These are phyloP conservation scores for Palloptera scutellata DNA, from an alignment of 2,888 invertebrate species.

Conservation along the genomic window DNA sequence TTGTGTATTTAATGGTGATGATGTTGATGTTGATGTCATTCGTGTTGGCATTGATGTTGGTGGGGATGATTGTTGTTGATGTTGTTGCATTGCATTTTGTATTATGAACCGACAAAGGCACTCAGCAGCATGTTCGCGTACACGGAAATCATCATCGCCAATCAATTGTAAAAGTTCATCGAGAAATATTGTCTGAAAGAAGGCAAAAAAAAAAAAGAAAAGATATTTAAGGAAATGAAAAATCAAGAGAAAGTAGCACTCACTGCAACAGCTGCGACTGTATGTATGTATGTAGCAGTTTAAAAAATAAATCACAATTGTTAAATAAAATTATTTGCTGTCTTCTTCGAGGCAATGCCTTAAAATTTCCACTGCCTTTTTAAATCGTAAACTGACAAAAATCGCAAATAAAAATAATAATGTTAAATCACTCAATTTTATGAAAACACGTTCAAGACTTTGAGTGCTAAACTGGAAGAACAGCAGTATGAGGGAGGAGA, in stretches of 20 bases:
- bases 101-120: conserved; percentile 62
- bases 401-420: neutral
- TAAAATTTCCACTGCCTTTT: no score
- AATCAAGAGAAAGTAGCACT: conserved; percentile 16
- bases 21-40: conserved; percentile 14
- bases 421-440: conserved; percentile 23
- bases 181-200: conserved; percentile 57
- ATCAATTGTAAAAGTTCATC: conserved; percentile 62
- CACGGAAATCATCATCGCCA: conserved; percentile 64
- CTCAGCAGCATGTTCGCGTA: conserved; percentile 60
- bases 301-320: conserved; percentile 9
- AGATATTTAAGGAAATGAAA: conserved; percentile 20
- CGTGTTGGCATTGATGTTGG: conserved; percentile 37
- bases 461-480: no score
- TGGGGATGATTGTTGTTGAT: conserved; percentile 31
- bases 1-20: no score
- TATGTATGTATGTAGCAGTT: neutral
- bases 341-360: no score
- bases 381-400: no score
- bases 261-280: conserved; percentile 6
- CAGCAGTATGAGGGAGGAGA: no score
- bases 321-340: no score
- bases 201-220: neutral
- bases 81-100: conserved; percentile 53
- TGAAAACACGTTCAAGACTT: conserved; percentile 15